Evolutionary conservation across 2,113 vertebrate genomes (phyloP).

Genomic region (Blennius ocellaris): DNA sequence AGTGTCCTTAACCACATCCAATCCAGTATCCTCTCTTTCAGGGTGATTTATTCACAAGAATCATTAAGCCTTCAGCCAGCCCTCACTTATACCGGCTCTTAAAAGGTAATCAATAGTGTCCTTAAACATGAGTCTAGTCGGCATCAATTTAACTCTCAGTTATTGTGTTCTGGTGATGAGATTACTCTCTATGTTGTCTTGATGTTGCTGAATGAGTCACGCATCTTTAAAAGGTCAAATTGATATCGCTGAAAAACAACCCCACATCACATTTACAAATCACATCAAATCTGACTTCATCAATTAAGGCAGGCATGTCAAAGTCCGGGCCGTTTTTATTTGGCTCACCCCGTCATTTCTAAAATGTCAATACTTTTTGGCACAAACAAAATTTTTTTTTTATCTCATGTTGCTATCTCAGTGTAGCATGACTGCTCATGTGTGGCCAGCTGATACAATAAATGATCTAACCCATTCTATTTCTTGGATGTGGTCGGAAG

Average conservation of each 20-base stretch:
- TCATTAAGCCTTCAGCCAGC: constrained; percentile 59
- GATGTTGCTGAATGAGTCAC: constrained; percentile 3
- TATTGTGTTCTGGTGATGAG: constrained; percentile 29
- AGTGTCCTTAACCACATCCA: constrained; percentile 28
- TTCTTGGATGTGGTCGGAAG: too few species aligned
- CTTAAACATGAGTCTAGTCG: constrained; percentile 50
- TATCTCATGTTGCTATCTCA: too few species aligned
- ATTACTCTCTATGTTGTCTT: constrained; percentile 12
- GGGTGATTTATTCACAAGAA: constrained; percentile 52
- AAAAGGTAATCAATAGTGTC: constrained; percentile 60
- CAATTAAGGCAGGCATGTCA: neutral
- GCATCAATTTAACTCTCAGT: constrained; percentile 31
- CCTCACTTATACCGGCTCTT: constrained; percentile 44
- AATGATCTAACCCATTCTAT: too few species aligned
- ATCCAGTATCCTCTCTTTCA: constrained; percentile 26
- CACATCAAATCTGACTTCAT: neutral
- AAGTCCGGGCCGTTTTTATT: too few species aligned
- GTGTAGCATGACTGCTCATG: too few species aligned
- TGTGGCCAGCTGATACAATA: too few species aligned
- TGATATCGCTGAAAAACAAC: neutral
- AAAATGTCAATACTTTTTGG: too few species aligned
- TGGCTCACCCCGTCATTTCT: too few species aligned
- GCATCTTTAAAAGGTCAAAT: constrained; percentile 8
- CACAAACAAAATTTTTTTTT: too few species aligned
- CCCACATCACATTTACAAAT: neutral